A percentile compares a stretch with the other conserved stretches of the same genome.
These are phyloP conservation scores for Amblyopsis rosae DNA, from an alignment of 2,113 vertebrate species.

Conservation along the genomic window DNA sequence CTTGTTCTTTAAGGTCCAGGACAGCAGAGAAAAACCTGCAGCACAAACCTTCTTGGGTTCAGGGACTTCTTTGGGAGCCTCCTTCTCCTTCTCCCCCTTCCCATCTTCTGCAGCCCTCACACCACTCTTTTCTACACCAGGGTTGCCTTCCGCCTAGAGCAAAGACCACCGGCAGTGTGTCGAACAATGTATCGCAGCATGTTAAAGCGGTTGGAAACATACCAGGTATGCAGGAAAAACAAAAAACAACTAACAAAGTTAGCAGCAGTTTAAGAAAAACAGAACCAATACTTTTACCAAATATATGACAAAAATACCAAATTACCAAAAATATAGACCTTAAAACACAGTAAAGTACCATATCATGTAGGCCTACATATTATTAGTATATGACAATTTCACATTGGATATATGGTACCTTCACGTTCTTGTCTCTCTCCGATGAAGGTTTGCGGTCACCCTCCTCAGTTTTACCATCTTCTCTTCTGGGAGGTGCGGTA, in stretches of 20 bases:
- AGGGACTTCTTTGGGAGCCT: slow-evolving; percentile 69
- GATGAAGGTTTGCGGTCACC: slow-evolving; percentile 56
- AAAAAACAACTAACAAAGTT: neutral
- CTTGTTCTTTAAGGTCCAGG: neutral
- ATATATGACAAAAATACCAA: too few species aligned
- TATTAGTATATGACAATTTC: neutral
- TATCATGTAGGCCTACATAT: neutral
- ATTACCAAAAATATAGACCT: too few species aligned
- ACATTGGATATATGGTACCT: slow-evolving; percentile 26
- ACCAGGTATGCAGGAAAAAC: too few species aligned
- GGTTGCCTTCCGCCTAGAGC: slow-evolving; percentile 62
- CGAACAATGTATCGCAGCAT: neutral
- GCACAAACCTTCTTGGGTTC: slow-evolving; percentile 81
- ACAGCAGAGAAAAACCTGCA: neutral
- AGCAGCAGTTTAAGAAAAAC: neutral
- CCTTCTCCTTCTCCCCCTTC: slow-evolving; percentile 67
- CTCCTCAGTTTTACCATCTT: slow-evolving; percentile 53
- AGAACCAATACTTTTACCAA: too few species aligned
- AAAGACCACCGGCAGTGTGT: slow-evolving; percentile 24
- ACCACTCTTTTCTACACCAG: slow-evolving; percentile 63
- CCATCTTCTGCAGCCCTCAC: slow-evolving; percentile 28
- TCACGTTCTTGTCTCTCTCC: slow-evolving; percentile 69
- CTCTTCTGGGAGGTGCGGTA: slow-evolving; percentile 61
- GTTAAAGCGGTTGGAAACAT: too few species aligned
- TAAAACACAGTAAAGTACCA: neutral